A percentile compares a stretch with the other conserved stretches of the same genome.
phyloP scores from a whole-genome alignment of 2,797 vertebrate genomes.

The Molothrus aeneus region DNA sequence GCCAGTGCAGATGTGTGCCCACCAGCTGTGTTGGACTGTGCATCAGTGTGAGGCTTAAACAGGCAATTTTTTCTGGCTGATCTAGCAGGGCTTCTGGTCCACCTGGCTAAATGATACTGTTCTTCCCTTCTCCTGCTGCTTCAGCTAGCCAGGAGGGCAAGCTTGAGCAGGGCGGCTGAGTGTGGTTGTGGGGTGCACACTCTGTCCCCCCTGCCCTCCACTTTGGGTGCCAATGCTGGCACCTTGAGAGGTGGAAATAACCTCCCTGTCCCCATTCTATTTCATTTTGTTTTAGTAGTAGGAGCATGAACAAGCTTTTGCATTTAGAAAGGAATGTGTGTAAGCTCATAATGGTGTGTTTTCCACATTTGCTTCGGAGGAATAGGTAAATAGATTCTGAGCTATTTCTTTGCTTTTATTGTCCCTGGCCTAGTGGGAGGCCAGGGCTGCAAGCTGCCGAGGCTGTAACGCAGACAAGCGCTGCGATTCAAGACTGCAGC shows the following conservation, averaged over 20 bases:
- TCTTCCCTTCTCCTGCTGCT: not conserved
- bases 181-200: fast-evolving
- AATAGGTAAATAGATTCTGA: conserved; percentile 35
- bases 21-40: not conserved
- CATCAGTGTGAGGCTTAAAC: not conserved
- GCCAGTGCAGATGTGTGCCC: not conserved
- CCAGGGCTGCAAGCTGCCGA: conserved; percentile 14
- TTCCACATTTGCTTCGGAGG: not conserved
- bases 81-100: not conserved
- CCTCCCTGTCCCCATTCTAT: not conserved
- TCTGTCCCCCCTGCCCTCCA: fast-evolving
- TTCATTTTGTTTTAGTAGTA: not conserved
- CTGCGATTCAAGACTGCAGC: not conserved
- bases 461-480: not conserved
- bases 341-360: not conserved
- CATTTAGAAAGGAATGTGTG: not conserved
- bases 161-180: fast-evolving
- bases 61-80: not conserved
- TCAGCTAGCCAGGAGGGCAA: not conserved
- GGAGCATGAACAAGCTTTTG: not conserved
- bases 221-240: not conserved
- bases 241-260: not conserved
- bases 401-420: conserved; percentile 33
- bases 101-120: not conserved
- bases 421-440: conserved; percentile 21